Evolutionary conservation across 1,140 invertebrate species (phyloP).

Genomic region (Adelges cooleyi): DNA sequence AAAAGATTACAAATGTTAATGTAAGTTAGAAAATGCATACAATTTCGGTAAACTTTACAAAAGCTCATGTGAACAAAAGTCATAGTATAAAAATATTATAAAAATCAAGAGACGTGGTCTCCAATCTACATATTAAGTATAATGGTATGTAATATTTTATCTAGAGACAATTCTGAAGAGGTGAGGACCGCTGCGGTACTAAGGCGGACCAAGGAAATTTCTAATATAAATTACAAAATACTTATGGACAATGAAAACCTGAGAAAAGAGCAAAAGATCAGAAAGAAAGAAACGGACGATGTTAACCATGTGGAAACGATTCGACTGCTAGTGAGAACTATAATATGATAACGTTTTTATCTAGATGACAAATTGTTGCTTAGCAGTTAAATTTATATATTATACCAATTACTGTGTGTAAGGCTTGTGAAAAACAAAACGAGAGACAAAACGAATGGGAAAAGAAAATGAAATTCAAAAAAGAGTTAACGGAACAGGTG

Average conservation of each 20-base stretch:
- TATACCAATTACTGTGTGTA: too few relatives aligned
- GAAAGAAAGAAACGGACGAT: not conserved
- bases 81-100: too few relatives aligned
- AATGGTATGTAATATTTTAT: too few relatives aligned
- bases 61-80: too few relatives aligned
- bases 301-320: not conserved
- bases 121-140: too few relatives aligned
- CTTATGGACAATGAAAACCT: not conserved
- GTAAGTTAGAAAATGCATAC: too few relatives aligned
- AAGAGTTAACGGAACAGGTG: not conserved
- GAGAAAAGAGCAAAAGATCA: not conserved
- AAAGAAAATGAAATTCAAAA: not conserved
- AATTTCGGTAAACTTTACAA: too few relatives aligned
- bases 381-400: not conserved
- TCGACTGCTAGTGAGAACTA: too few relatives aligned
- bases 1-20: constrained; percentile 16
- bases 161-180: constrained; percentile 4
- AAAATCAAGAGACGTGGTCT: too few relatives aligned
- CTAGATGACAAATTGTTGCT: too few relatives aligned
- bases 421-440: not conserved
- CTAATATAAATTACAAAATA: not conserved
- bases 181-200: not conserved
- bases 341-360: too few relatives aligned
- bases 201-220: constrained; percentile 1
- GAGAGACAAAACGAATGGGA: not conserved